Evolutionary conservation across 2,113 vertebrate genomes (phyloP).

Genomic region (Sinocyclocheilus anophthalmus): DNA sequence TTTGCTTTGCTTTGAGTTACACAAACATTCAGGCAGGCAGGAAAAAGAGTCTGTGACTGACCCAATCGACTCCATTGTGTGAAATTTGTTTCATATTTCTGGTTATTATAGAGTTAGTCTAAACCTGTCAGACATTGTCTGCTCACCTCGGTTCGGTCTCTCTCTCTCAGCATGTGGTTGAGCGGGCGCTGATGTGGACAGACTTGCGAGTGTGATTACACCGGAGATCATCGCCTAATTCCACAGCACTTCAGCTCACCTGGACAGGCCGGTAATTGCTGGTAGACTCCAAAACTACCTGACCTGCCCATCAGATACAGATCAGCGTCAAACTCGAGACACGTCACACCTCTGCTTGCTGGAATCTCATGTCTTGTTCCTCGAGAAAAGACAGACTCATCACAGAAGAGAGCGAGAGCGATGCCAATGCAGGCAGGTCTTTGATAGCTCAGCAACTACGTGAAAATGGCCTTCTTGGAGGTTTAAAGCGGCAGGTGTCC

Average conservation of each 20-base stretch:
- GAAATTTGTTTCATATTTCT: constrained; percentile 5
- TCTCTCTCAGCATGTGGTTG: constrained; percentile 19
- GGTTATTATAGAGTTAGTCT: constrained; percentile 3
- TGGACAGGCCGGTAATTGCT: constrained; percentile 50
- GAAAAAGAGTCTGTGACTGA: neutral
- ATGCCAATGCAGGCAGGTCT: neutral
- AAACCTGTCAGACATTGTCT: constrained; percentile 24
- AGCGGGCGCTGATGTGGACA: constrained; percentile 6
- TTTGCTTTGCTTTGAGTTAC: neutral
- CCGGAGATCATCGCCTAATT: constrained; percentile 36
- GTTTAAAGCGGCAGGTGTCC: neutral
- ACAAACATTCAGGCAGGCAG: neutral
- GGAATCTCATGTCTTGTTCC: neutral
- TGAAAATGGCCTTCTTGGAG: neutral
- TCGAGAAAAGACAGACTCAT: neutral
- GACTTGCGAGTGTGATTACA: constrained; percentile 40
- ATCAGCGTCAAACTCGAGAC: constrained; percentile 9
- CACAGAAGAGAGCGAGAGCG: neutral
- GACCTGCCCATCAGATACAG: constrained; percentile 39
- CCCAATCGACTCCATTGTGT: neutral
- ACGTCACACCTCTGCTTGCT: neutral
- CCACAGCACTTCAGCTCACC: constrained; percentile 28
- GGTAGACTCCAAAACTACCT: constrained; percentile 30
- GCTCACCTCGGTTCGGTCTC: neutral
- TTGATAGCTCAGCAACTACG: constrained; percentile 3